Percentiles rank a stretch among this genome's conserved stretches.
phyloP scores from a whole-genome alignment of 2,888 invertebrate species.

The Anarsia innoxiella region DNA sequence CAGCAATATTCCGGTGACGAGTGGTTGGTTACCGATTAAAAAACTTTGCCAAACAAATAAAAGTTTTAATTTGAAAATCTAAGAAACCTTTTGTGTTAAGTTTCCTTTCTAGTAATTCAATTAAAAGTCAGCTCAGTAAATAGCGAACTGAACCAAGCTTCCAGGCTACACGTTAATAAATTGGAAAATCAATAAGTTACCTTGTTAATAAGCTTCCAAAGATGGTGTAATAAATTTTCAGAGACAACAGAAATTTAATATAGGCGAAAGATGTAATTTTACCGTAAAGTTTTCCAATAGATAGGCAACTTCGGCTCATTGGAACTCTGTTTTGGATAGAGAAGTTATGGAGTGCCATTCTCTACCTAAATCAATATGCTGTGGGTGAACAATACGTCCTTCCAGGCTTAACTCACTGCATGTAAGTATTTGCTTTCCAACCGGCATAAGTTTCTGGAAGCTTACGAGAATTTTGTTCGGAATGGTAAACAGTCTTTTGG shows the following conservation, averaged over 20 bases:
- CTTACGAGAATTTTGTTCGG: neutral
- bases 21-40: no score
- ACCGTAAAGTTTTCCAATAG: conserved; percentile 63
- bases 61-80: no score
- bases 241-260: conserved; percentile 70
- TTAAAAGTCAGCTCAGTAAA: neutral
- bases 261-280: conserved; percentile 62
- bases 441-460: conserved; percentile 1
- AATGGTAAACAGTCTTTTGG: neutral
- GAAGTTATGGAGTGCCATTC: conserved; percentile 50
- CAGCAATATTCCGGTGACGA: no score
- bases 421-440: conserved; percentile 6
- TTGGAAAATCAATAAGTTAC: conserved; percentile 34
- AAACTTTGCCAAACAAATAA: no score
- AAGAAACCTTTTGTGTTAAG: neutral
- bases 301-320: conserved; percentile 54
- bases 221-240: conserved; percentile 51
- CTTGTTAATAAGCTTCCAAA: conserved; percentile 46
- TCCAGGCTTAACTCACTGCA: conserved; percentile 23
- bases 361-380: conserved; percentile 53
- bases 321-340: conserved; percentile 42
- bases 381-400: conserved; percentile 46
- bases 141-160: neutral
- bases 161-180: conserved; percentile 16
- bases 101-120: neutral